Percentiles rank a stretch among this genome's conserved stretches.
phyloP scores from a whole-genome alignment of 2,113 vertebrate species.

The Loxodonta africana region DNA sequence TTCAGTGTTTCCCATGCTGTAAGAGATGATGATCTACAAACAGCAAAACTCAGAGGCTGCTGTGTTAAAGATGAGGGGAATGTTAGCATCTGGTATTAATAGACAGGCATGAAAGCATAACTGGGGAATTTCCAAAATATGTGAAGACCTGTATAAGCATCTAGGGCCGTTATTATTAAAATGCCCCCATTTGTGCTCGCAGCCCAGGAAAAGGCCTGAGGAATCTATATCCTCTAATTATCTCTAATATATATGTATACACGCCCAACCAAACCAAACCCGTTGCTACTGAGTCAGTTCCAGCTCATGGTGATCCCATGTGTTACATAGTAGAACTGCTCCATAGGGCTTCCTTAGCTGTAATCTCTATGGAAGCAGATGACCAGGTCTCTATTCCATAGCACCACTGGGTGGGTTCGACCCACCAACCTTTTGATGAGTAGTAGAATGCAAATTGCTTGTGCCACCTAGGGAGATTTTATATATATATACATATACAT shows the following conservation, averaged over 20 bases:
- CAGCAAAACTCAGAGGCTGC: neutral
- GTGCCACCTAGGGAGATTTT: neutral
- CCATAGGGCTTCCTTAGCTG: neutral
- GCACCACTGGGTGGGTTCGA: neutral
- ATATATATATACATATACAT: neutral
- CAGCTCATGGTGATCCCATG: neutral
- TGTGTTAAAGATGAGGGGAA: rapidly evolving
- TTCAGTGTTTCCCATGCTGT: neutral
- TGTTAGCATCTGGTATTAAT: neutral
- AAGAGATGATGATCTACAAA: neutral
- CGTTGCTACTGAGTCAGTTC: neutral
- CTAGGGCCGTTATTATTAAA: neutral
- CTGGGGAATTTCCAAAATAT: neutral
- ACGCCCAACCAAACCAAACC: neutral
- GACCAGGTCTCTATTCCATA: neutral
- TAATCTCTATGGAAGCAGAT: neutral
- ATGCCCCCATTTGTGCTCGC: neutral
- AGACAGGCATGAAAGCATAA: neutral
- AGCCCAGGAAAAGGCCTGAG: neutral
- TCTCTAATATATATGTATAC: neutral
- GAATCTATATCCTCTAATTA: neutral
- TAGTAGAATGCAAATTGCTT: no score
- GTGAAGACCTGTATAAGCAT: neutral
- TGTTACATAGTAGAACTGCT: neutral
- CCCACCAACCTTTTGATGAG: no score